Evolutionary conservation across 1,140 invertebrate species (phyloP).

Genomic region (Papilio aristodemus): DNA sequence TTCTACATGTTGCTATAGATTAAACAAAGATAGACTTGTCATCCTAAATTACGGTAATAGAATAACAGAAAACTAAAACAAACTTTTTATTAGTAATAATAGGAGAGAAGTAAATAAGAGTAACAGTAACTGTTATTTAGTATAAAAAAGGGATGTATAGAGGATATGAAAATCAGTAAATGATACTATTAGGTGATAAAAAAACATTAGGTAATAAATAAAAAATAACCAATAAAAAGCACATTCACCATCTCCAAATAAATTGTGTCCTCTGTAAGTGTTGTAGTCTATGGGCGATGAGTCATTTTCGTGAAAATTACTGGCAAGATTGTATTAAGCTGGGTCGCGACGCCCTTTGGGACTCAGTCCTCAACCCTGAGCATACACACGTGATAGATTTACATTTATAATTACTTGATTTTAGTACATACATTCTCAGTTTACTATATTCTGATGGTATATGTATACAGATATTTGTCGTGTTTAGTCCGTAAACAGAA

Average conservation of each 20-base stretch:
- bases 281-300: conserved; percentile 13
- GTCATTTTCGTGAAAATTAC: conserved; percentile 34
- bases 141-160: too few species aligned
- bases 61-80: too few species aligned
- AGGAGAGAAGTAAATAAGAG: too few species aligned
- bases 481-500: conserved; percentile 6
- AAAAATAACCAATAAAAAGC: not conserved
- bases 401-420: conserved; percentile 15
- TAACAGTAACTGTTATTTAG: too few species aligned
- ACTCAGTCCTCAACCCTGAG: not conserved
- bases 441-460: not conserved
- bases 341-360: conserved; percentile 9
- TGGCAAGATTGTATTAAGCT: conserved; percentile 26
- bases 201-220: not conserved
- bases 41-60: not conserved
- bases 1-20: not conserved
- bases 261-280: not conserved
- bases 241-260: not conserved
- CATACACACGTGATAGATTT: conserved; percentile 14
- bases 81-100: too few species aligned
- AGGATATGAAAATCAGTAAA: too few species aligned
- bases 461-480: not conserved
- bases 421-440: not conserved
- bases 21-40: not conserved
- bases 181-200: too few species aligned